Base-by-base conservation (phyloP, 1,140 invertebrate species). In the Caenorhabditis inopinata region DNA sequence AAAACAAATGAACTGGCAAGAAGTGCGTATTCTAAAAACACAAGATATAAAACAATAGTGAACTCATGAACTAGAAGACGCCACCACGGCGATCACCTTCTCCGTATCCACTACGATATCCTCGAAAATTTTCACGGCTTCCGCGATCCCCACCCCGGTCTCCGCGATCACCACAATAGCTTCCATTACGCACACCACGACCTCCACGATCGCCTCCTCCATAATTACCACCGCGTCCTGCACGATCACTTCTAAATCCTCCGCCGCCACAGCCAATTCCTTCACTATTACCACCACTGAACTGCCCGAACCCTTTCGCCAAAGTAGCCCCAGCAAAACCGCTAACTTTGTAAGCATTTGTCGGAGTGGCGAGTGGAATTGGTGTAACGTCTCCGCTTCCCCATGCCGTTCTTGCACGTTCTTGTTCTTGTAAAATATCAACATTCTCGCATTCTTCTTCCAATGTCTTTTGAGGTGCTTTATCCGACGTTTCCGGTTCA, bases 301-400 rank as follows among this genome's bases (percentile, higher is more conserved):
- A 21, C 12, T 29, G 25, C 23, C 58, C 58, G 32, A 68, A 68
- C 11, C 58, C 29, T 21, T 68, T 68, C 21, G 58, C 58, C 29
- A 68, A 12, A 1, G 3, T 68, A 21, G 58, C 58, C 21, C 18
- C 32, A 3, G 32, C 58, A n/a, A 68, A 68, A 4, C 58, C 58
- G n/a, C 58, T 68, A 0, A 68, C 58, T 68, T 68, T 68, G 58
- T 68, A 68, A 4, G 35, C 32, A n/a, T 68, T 68, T 9, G 58
- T 68, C 14, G 58, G 58, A 11, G 58, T 42, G 23, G 58, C 32
- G 0, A 68, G n/a, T 21, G 32, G 32, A 4, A 29, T 29, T 38
- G 58, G 58, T 14, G 58, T 68, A 12, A 21, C 58, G n/a, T 68
- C 58, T 35, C 58, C 58, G 11, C 2, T 6, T 18, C 58, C 58